These are phyloP conservation scores for Tanytarsus gracilentus DNA, from an alignment of 2,888 invertebrate species.

Conservation along the genomic window DNA sequence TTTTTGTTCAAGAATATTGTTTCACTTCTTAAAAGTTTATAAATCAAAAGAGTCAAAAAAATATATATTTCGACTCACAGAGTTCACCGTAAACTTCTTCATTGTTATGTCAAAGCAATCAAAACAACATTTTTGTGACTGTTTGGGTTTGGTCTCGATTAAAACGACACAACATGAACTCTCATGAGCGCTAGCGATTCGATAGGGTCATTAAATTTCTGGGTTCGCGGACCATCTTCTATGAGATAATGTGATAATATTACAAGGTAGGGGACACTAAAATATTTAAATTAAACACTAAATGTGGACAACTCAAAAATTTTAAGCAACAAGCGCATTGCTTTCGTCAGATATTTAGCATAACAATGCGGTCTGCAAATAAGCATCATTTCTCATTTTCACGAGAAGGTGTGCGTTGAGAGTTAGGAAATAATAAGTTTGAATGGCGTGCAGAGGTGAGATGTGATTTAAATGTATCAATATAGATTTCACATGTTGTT, in stretches of 20 bases:
- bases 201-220: conserved; percentile 18
- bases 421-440: neutral
- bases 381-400: neutral
- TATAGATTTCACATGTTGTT: neutral
- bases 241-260: too few relatives aligned
- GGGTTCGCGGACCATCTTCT: too few relatives aligned
- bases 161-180: conserved; percentile 28
- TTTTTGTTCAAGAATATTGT: too few relatives aligned
- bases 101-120: conserved; percentile 24
- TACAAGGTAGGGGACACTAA: too few relatives aligned
- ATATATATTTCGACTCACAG: neutral
- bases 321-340: too few relatives aligned
- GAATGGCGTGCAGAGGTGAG: neutral
- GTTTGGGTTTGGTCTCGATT: conserved; percentile 27
- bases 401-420: neutral
- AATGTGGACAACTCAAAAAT: neutral
- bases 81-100: conserved; percentile 21
- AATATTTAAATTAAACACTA: neutral
- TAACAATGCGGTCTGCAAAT: conserved; percentile 7
- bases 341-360: neutral
- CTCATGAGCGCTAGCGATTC: neutral
- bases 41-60: conserved; percentile 9
- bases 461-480: neutral
- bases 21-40: conserved; percentile 11
- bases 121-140: conserved; percentile 20